Percentiles rank a stretch among this genome's conserved stretches.
phyloP scores from a whole-genome alignment of 2,797 vertebrate genomes.

The Lagorchestes hirsutus region DNA sequence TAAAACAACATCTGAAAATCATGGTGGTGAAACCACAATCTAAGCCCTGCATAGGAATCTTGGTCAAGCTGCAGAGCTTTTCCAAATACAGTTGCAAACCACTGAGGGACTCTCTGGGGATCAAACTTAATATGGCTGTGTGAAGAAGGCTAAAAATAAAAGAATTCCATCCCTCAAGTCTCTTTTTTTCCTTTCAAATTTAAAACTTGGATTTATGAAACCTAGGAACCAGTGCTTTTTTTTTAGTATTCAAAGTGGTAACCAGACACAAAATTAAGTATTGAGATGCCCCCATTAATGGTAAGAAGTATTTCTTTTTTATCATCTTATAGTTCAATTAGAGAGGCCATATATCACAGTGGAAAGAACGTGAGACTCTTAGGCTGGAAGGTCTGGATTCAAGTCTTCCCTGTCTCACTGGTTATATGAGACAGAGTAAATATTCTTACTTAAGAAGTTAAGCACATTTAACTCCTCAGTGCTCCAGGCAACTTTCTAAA shows the following conservation, averaged over 20 bases:
- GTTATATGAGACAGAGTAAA: not conserved
- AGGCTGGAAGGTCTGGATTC: not conserved
- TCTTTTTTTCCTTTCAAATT: constrained; percentile 62
- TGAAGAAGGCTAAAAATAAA: constrained; percentile 65
- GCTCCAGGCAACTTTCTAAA: not conserved
- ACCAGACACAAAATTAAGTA: not conserved
- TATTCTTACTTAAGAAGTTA: not conserved
- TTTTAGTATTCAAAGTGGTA: constrained; percentile 13
- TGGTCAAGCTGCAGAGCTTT: constrained; percentile 54
- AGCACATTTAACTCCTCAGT: not conserved
- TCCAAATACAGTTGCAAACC: constrained; percentile 54
- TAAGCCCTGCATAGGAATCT: not conserved
- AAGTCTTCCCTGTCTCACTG: not conserved
- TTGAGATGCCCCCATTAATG: not conserved
- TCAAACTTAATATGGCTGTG: constrained; percentile 43
- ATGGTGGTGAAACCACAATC: constrained; percentile 42
- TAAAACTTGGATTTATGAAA: constrained; percentile 47
- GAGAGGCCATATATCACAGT: not conserved
- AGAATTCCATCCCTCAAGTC: constrained; percentile 14
- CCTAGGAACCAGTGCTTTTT: constrained; percentile 43
- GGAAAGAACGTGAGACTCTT: not conserved
- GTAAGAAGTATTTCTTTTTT: not conserved
- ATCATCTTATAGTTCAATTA: constrained; percentile 23
- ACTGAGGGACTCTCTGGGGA: constrained; percentile 47
- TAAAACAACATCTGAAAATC: constrained; percentile 50